Conservation (phyloP, 1,140 invertebrate genomes). For the Zaprionus kolodkinae region DNA sequence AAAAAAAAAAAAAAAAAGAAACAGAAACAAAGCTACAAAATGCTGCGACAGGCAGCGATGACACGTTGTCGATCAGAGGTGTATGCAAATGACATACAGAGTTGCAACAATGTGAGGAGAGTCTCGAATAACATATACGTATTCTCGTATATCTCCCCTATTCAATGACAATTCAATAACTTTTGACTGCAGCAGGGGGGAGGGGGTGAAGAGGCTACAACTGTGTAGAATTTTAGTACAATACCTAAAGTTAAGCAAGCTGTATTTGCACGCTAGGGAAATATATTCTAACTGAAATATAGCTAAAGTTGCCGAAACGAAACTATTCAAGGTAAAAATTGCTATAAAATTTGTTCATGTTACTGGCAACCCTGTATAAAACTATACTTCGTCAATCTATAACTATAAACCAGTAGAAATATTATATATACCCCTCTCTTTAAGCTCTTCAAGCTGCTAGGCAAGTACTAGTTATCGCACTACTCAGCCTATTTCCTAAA, state of each 20-base stretch:
- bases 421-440: no score
- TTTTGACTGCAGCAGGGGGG: not conserved
- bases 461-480: no score
- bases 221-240: no score
- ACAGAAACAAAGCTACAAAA: not conserved
- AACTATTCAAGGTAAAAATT: not conserved
- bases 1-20: not conserved
- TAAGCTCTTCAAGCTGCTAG: no score
- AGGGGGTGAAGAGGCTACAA: no score
- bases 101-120: not conserved
- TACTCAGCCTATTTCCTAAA: no score
- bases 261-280: no score
- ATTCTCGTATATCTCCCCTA: not conserved
- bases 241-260: no score
- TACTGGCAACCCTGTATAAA: no score
- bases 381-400: not conserved
- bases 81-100: slow-evolving; percentile 60
- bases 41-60: slow-evolving; percentile 9
- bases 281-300: no score
- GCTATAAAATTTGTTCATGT: not conserved
- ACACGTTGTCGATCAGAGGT: slow-evolving; percentile 45
- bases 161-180: not conserved
- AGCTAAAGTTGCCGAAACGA: not conserved
- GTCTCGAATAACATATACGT: not conserved
- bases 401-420: no score